Conservation (phyloP, 2,113 vertebrate genomes). For the Rhagologus leucostigma region DNA sequence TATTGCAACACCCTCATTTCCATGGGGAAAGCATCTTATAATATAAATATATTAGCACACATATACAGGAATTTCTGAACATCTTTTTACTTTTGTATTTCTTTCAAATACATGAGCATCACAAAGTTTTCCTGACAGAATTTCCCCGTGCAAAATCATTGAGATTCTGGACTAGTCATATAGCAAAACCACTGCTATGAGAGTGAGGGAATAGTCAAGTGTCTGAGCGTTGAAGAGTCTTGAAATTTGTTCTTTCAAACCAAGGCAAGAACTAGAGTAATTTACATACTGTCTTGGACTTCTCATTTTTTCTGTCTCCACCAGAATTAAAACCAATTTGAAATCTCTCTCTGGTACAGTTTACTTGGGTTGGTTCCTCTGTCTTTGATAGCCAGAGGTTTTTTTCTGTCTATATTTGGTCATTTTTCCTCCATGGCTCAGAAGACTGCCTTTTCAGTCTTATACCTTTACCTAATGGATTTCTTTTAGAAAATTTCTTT, state of each 20-base stretch:
- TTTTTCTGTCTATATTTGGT: background rate
- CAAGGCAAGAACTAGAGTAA: background rate
- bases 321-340: background rate
- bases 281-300: background rate
- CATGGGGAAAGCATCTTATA: background rate
- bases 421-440: background rate
- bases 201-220: background rate
- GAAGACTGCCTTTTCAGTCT: background rate
- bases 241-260: background rate
- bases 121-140: background rate
- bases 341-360: background rate
- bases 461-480: accelerated
- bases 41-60: background rate
- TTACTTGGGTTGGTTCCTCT: background rate
- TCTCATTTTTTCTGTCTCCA: background rate
- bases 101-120: background rate
- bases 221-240: background rate
- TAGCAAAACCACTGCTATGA: background rate
- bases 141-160: background rate
- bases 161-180: background rate
- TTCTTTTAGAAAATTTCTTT: background rate
- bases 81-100: background rate
- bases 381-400: background rate
- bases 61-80: background rate
- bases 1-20: background rate